Percentiles rank a stretch among this genome's conserved stretches.
phyloP scores from a whole-genome alignment of 1,140 invertebrate species.

The Danaus plexippus region DNA sequence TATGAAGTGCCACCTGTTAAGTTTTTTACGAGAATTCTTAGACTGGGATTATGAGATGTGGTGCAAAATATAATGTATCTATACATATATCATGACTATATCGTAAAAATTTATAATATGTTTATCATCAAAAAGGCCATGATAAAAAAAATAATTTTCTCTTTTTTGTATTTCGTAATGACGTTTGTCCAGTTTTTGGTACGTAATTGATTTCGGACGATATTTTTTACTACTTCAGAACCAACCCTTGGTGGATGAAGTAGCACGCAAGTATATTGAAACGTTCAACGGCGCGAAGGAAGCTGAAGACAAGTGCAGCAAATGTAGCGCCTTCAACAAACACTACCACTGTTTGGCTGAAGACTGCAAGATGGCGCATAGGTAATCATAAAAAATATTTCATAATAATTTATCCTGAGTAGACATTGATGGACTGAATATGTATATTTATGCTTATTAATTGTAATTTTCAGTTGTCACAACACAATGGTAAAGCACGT shows the following conservation, averaged over 20 bases:
- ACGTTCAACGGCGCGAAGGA: conserved; percentile 66
- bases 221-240: conserved; percentile 72
- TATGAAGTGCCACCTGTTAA: no score
- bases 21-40: no score
- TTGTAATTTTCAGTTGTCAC: conserved; percentile 74
- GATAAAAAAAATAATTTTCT: neutral
- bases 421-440: no score
- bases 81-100: neutral
- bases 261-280: conserved; percentile 70
- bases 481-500: conserved; percentile 89
- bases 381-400: conserved; percentile 47
- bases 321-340: conserved; percentile 77
- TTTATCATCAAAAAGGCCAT: neutral
- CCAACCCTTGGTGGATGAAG: conserved; percentile 73
- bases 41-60: no score
- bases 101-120: neutral
- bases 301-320: conserved; percentile 76
- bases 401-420: no score
- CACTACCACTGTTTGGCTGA: conserved; percentile 85
- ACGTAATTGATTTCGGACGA: no score
- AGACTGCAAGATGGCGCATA: conserved; percentile 78
- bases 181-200: neutral
- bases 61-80: no score
- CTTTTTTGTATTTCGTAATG: neutral
- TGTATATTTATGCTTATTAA: no score